Conservation (phyloP, 2,797 vertebrate species). For the Cacajao melanocephalus region DNA sequence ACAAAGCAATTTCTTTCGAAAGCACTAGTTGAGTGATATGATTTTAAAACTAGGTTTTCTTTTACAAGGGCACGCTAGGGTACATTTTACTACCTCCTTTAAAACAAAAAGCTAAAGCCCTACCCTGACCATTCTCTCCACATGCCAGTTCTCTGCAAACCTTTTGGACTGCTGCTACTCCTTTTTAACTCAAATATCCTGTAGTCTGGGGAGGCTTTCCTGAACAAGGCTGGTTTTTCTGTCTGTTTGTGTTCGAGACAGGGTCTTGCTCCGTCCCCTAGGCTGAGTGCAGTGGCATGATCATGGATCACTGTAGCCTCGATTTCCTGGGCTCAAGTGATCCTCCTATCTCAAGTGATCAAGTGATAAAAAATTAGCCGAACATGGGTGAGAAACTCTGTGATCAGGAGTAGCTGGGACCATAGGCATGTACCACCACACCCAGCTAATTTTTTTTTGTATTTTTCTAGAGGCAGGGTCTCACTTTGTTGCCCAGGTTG, state of each 20-base stretch:
- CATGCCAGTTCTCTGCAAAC: neutral
- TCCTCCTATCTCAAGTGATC: neutral
- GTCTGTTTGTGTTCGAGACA: neutral
- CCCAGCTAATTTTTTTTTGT: neutral
- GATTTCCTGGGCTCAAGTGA: neutral
- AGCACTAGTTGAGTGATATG: neutral
- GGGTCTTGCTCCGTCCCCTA: neutral
- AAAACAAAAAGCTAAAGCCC: neutral
- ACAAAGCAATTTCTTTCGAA: slow-evolving; percentile 31
- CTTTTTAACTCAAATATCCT: neutral
- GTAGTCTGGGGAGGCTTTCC: neutral
- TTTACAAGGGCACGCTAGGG: neutral
- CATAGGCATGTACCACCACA: neutral
- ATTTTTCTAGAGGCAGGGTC: neutral
- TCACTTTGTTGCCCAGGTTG: too few relatives aligned
- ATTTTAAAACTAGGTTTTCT: neutral
- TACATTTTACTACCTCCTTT: neutral
- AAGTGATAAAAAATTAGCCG: neutral
- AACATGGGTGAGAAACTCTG: neutral
- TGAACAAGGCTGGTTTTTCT: neutral
- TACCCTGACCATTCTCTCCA: neutral
- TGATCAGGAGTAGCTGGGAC: neutral
- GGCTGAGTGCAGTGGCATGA: neutral
- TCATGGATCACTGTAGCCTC: neutral
- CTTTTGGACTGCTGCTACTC: neutral